Evolutionary conservation across 2,888 invertebrate species (phyloP).

Genomic region (Torymus auratus): DNA sequence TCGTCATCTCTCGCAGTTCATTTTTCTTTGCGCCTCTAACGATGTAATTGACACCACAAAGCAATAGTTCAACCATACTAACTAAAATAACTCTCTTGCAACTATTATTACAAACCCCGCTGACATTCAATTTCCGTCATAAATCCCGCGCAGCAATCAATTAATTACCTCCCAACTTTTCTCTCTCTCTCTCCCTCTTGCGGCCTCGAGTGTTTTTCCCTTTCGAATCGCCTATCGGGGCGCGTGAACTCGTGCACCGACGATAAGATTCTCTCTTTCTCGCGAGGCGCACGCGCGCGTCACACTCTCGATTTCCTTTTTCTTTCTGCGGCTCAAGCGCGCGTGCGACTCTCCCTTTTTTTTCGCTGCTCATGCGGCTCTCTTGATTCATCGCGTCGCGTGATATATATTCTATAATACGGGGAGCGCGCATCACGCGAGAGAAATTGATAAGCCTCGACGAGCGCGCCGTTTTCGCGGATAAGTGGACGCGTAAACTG

Average conservation of each 20-base stretch:
- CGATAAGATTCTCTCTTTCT: conserved; percentile 15
- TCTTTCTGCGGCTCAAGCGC: background rate
- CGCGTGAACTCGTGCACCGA: background rate
- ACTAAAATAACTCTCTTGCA: no score
- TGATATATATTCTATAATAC: no score
- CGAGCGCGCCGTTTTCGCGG: background rate
- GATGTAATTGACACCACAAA: no score
- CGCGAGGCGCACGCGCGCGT: background rate
- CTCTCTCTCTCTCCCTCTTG: background rate
- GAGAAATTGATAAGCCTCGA: background rate
- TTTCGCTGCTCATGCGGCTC: no score
- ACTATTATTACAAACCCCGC: no score
- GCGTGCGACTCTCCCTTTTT: no score
- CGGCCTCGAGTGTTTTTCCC: conserved; percentile 5
- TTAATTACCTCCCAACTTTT: background rate
- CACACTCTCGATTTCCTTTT: conserved; percentile 12
- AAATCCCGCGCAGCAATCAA: background rate
- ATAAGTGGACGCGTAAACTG: conserved; percentile 33
- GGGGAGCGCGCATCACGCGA: background rate
- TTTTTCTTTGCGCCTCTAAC: no score
- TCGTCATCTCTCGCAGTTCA: no score
- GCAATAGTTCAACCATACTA: no score
- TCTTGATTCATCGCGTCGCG: no score
- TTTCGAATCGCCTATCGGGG: background rate
- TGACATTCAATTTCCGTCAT: no score